Conservation (phyloP, 30 jellyfish, hydroid and myxozoan species). For the Turritopsis rubra region DNA sequence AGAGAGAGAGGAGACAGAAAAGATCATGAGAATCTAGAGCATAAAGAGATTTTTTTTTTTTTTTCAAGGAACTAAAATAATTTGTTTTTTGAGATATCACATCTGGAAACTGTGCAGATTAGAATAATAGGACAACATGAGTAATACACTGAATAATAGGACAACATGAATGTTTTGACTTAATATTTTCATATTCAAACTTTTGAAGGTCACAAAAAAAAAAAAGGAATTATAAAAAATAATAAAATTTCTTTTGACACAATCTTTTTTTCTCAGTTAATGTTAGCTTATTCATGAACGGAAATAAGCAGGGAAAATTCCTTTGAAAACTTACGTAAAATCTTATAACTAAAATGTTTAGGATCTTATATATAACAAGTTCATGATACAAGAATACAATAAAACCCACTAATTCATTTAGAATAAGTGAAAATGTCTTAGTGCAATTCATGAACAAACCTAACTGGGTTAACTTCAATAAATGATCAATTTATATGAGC, state of each 20-base stretch:
- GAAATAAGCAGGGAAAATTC: no score
- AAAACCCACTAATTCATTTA: not conserved
- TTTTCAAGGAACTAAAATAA: not conserved
- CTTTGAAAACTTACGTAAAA: no score
- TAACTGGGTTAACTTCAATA: not conserved
- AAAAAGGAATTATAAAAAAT: not conserved
- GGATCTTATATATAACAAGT: not conserved
- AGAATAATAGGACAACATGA: not conserved
- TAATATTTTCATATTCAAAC: not conserved
- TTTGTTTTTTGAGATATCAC: not conserved
- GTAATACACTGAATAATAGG: not conserved
- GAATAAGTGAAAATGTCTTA: not conserved
- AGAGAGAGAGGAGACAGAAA: no score
- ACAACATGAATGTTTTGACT: not conserved
- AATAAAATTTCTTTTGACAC: not conserved
- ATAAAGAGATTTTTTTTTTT: not conserved
- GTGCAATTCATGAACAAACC: not conserved
- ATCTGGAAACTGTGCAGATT: not conserved
- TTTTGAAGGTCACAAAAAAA: not conserved
- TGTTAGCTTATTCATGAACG: no score
- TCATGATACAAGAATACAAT: no score
- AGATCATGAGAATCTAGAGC: not conserved
- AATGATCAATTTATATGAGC: not conserved
- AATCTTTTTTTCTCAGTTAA: no score
- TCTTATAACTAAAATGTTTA: no score